These are phyloP conservation scores for Marcusenius ussheri DNA, from an alignment of 2,113 vertebrate species.

Conservation along the genomic window DNA sequence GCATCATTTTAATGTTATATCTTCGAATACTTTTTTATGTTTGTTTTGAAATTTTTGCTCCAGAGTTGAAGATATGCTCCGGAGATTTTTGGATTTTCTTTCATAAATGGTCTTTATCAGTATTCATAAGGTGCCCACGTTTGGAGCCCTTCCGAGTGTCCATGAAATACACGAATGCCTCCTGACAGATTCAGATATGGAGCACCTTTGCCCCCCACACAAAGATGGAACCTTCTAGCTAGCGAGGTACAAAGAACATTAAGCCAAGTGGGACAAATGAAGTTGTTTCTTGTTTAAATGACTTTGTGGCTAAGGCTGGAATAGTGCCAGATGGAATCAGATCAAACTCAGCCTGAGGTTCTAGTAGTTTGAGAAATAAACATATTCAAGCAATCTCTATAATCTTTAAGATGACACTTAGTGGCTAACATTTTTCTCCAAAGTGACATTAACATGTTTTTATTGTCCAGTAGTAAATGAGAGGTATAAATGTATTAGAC, in stretches of 20 bases:
- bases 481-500: background rate
- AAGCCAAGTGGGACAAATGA: background rate
- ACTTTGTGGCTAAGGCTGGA: slow-evolving; percentile 25
- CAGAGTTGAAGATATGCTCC: background rate
- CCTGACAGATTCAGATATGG: background rate
- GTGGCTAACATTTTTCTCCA: background rate
- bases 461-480: background rate
- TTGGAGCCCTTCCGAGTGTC: slow-evolving; percentile 13
- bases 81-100: background rate
- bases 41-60: background rate
- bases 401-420: background rate
- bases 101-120: background rate
- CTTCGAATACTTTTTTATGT: background rate
- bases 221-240: background rate
- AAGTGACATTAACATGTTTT: background rate
- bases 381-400: background rate
- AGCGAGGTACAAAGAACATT: background rate
- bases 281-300: slow-evolving; percentile 1
- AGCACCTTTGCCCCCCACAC: background rate
- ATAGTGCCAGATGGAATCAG: slow-evolving; percentile 26
- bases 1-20: background rate
- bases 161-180: slow-evolving; percentile 7
- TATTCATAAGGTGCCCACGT: slow-evolving; percentile 49
- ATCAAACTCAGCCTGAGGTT: slow-evolving; percentile 21
- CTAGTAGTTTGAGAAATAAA: background rate